phyloP scores from a whole-genome alignment of 2,797 vertebrate species.

The Diplodus sargus region DNA sequence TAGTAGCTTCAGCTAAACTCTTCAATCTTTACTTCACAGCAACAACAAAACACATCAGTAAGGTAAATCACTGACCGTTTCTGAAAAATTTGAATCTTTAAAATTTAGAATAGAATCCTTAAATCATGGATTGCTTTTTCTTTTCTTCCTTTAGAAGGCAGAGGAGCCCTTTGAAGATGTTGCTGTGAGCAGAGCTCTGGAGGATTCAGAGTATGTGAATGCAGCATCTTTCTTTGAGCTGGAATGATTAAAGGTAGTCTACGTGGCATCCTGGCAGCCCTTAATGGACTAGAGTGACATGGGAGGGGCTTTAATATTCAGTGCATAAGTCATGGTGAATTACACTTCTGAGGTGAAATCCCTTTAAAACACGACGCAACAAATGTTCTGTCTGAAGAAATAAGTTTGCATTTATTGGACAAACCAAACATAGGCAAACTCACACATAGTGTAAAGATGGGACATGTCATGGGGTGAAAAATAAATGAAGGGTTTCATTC shows the following conservation, averaged over 20 bases:
- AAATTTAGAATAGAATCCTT: background rate
- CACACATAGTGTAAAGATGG: constrained; percentile 79
- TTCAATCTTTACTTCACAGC: constrained; percentile 19
- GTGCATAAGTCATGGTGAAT: background rate
- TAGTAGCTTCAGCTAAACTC: constrained; percentile 6
- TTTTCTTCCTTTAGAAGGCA: constrained; percentile 14
- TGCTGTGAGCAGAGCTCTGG: background rate
- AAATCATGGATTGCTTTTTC: background rate
- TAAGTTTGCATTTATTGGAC: constrained; percentile 82
- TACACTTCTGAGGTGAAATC: background rate
- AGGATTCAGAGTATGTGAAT: background rate
- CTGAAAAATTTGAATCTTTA: background rate
- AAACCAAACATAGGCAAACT: constrained; percentile 74
- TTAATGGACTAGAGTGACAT: background rate
- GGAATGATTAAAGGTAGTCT: background rate
- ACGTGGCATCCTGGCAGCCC: background rate
- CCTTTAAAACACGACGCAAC: background rate
- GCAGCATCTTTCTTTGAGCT: background rate
- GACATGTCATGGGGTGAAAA: constrained; percentile 72
- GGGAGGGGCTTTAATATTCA: background rate
- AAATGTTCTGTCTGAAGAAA: constrained; percentile 72
- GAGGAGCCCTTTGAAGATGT: background rate
- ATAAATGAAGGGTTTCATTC: constrained; percentile 70
- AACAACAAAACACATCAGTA: background rate
- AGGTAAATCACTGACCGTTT: constrained; percentile 13